Base-by-base conservation (phyloP, 2,113 vertebrate genomes). In the Tonatia bakeri region DNA sequence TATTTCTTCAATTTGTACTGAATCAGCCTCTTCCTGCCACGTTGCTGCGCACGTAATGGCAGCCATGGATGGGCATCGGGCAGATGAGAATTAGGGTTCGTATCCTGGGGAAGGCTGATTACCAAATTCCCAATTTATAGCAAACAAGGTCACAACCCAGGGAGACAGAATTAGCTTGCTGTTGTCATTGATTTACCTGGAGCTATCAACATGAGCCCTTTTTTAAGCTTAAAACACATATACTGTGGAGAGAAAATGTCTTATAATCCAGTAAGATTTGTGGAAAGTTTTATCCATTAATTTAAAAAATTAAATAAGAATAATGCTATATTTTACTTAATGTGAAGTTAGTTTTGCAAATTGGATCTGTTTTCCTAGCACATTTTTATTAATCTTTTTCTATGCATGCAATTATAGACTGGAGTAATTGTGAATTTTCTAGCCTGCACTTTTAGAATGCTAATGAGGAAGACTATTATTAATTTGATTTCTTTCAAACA, bases 401-500 rank as follows among this genome's bases (percentile, higher is more conserved):
- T 28, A 10, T 36, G 7, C 11, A 19, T 76, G 10, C 4, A 65
- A 52, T 45, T 17, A 43, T 19, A 61, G 31, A 26, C 11, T 38
- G 24, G 38, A 86, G 6, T n/a, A 47, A 43, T 40, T 69, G 24
- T 38, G 36, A 64, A 47, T 83, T 96, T 79, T 13, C 16, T 69
- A 79, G 43, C 6, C 17, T 94, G 31, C 0, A 36, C 40, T 94
- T 90, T 90, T 15, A 80, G 80, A 89, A 73, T 72, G 64, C 40
- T 20, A 70, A 75, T 15, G 15, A 95, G 31, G 3, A 89, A 82
- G 56, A 54, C 9, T 36, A 20, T 38, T 93, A 15, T 61, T 72
- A 96, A 61, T 89, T 93, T 89, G 11, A 4, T 95, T 59, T 67
- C 40, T 87, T 96, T 96, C 24, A 77, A 92, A 40, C 4, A 64